Conservation (phyloP, 2,888 invertebrate genomes). For the Spilosoma lubricipeda region DNA sequence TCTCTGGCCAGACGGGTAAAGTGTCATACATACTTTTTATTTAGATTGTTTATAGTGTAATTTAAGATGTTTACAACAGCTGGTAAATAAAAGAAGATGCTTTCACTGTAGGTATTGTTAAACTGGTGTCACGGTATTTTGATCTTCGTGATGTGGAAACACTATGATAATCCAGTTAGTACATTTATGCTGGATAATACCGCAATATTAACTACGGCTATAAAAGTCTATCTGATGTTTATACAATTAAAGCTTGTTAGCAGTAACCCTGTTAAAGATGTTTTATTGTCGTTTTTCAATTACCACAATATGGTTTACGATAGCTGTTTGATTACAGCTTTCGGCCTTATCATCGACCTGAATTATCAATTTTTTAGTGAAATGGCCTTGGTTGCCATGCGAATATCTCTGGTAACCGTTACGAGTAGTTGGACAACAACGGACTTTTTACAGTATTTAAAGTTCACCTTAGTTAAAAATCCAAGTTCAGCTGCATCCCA, state of each 20-base stretch:
- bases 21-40: too few relatives aligned
- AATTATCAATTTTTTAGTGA: background rate
- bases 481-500: too few relatives aligned
- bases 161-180: background rate
- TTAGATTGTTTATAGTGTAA: background rate
- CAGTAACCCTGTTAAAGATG: constrained; percentile 4
- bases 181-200: background rate
- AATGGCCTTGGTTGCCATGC: background rate
- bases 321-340: background rate
- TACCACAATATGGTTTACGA: constrained; percentile 6
- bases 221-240: constrained; percentile 8
- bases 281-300: constrained; percentile 15
- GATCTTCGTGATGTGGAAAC: background rate
- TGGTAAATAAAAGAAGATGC: background rate
- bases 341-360: background rate
- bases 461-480: too few relatives aligned
- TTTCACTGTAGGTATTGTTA: background rate
- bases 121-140: background rate
- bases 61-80: background rate
- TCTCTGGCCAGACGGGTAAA: too few relatives aligned
- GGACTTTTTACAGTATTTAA: too few relatives aligned
- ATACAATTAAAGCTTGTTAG: constrained; percentile 9
- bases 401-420: too few relatives aligned
- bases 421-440: too few relatives aligned
- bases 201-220: background rate